Evolutionary conservation across 2,113 vertebrate species (phyloP).

Genomic region (Onychorhynchus coronatus): DNA sequence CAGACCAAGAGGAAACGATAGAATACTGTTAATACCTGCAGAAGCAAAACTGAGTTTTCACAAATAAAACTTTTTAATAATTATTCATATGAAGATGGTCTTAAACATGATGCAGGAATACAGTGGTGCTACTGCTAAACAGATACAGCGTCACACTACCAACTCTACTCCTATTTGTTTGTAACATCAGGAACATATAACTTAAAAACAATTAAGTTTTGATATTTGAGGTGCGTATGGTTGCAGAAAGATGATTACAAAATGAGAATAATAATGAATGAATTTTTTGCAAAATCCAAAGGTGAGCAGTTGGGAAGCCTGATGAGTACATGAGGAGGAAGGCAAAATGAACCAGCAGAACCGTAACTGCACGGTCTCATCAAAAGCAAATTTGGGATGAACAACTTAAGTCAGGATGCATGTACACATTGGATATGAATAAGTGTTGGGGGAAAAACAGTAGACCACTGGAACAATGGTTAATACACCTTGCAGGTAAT

Average conservation of each 20-base stretch:
- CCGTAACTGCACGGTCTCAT: not conserved
- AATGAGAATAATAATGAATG: not conserved
- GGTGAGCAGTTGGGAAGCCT: not conserved
- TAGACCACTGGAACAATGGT: not conserved
- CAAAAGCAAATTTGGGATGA: not conserved
- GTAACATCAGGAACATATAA: not conserved
- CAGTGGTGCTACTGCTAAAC: not conserved
- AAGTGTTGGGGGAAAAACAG: not conserved
- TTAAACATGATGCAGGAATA: not conserved
- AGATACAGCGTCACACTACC: not conserved
- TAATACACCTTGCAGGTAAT: not conserved
- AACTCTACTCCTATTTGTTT: not conserved
- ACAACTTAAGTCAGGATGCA: not conserved
- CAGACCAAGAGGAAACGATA: not conserved
- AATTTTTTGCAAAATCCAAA: not conserved
- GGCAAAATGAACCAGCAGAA: not conserved
- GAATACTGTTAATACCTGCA: slow-evolving; percentile 30
- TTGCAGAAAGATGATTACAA: not conserved
- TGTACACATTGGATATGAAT: not conserved
- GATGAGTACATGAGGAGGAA: not conserved
- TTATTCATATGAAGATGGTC: not conserved
- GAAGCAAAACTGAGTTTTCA: slow-evolving; percentile 35
- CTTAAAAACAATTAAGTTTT: not conserved
- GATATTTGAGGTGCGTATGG: not conserved
- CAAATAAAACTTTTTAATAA: not conserved